phyloP scores from a whole-genome alignment of 2,797 vertebrate species.

The Rhinella marina region DNA sequence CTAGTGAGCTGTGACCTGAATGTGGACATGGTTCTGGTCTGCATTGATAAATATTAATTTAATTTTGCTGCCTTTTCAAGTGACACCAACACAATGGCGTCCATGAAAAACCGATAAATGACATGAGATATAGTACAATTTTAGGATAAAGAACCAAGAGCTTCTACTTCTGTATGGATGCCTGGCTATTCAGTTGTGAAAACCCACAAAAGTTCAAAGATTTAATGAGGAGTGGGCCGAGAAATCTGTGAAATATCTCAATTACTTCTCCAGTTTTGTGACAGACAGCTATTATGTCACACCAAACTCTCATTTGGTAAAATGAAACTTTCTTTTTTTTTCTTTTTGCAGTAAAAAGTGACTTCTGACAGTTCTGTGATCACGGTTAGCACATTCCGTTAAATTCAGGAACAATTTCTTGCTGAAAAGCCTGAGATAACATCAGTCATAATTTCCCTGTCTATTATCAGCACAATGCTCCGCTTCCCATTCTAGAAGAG shows the following conservation, averaged over 20 bases:
- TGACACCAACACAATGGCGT: no score
- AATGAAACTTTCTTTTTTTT: not conserved
- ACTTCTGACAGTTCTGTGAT: conserved; percentile 22
- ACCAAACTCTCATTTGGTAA: not conserved
- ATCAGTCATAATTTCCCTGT: conserved; percentile 46
- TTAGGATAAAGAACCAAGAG: not conserved
- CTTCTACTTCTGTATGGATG: not conserved
- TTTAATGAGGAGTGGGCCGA: not conserved
- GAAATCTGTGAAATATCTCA: not conserved
- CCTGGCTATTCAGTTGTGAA: not conserved
- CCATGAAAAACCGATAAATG: no score
- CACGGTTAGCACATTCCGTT: conserved; percentile 25
- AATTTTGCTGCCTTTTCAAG: no score
- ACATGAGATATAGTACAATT: not conserved
- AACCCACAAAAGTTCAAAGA: not conserved
- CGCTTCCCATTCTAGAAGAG: conserved; percentile 33
- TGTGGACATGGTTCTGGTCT: no score
- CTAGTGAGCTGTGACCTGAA: no score
- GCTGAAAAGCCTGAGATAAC: conserved; percentile 22
- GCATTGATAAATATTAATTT: no score
- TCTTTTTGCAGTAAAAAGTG: not conserved
- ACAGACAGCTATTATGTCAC: conserved; percentile 10
- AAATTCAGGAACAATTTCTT: conserved; percentile 29
- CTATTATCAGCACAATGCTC: conserved; percentile 36
- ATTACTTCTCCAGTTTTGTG: not conserved